Conservation (phyloP, 2,113 vertebrate genomes). For the Glareola pratincola region DNA sequence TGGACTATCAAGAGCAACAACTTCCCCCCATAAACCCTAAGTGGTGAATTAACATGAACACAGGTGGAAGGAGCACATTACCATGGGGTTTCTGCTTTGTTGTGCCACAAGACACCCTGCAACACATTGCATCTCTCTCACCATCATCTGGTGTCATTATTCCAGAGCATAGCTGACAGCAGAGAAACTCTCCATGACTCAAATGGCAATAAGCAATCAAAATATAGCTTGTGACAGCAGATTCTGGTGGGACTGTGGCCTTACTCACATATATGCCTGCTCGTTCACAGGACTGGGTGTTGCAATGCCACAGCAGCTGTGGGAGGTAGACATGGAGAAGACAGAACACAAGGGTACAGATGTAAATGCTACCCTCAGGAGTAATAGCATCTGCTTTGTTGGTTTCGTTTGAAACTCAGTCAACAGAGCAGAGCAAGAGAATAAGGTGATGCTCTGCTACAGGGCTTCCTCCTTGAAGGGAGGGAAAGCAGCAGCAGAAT, state of each 20-base stretch:
- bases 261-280: not conserved
- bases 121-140: not conserved
- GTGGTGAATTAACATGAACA: not conserved
- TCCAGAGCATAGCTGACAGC: not conserved
- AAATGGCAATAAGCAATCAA: not conserved
- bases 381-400: not conserved
- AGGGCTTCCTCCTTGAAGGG: not conserved
- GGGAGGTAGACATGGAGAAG: not conserved
- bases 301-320: not conserved
- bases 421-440: not conserved
- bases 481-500: not conserved
- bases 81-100: not conserved
- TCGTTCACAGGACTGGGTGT: not conserved
- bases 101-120: not conserved
- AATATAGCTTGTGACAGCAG: not conserved
- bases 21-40: not conserved
- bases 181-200: not conserved
- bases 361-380: not conserved
- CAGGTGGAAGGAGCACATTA: not conserved
- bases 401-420: not conserved
- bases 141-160: not conserved
- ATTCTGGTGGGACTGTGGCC: not conserved
- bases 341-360: not conserved
- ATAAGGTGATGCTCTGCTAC: not conserved
- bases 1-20: not conserved